Base-by-base conservation (phyloP, 1,140 invertebrate species). In the Schlechtendalia chinensis region DNA sequence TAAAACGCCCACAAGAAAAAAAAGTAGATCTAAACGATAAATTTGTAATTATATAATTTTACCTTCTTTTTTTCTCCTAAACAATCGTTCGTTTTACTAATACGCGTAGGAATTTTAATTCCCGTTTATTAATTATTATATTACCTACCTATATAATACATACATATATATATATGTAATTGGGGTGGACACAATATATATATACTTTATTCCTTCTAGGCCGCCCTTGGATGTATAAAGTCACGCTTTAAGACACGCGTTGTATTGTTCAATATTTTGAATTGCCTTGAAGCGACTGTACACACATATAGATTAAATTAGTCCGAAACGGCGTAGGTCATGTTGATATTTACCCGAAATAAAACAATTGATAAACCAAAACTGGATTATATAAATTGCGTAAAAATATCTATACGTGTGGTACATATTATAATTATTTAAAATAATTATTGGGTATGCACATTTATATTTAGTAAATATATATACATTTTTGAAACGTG, bases 221-320 rank as follows among this genome's bases (percentile, higher is more conserved):
- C 47, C 69, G 69, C 69, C 69, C 69, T 72, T 72, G 69, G 47
- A n/a, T 8, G 32, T n/a, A 29, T 14, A 29, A 72, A 53, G 47
- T 53, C 69, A 72, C 69, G 69, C 69, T 72, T 72, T 72, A 19
- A 72, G n/a, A 72, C 69, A 29, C 47, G 24, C 47, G 12, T 53
- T 54, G 47, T 72, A 72, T 72, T 72, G 69, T 72, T 72, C 69
- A 5, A 14, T 58, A 24, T 67, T 47, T 69, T 67, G n/a, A 69
- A 8, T 72, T 24, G 0, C 69, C 69, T 72, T 54, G 47, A n/a
- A 54, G 69, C 17, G 8, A 53, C 67, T 8, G 32, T 39, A 39
- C 32, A 39, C 32, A 39, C 8, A 39, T 39, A 10, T 19, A 29
- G 69, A 72, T 54, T n/a, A 54, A 72, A 72, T 72, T 54, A 72